Base-by-base conservation (phyloP, 2,113 vertebrate genomes). In the Lepisosteus osseus region DNA sequence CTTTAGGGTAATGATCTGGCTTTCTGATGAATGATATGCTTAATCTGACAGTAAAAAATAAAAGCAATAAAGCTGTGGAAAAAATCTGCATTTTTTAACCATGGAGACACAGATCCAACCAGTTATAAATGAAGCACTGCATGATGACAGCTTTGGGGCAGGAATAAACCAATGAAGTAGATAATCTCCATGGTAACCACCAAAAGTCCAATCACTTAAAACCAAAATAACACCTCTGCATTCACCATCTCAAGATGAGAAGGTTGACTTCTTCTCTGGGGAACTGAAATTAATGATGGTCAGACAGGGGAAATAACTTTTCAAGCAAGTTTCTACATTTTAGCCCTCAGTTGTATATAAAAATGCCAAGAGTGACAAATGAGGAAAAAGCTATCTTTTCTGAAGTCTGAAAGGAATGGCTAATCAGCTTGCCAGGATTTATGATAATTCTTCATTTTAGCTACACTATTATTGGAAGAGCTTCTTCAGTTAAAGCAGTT, bases 101-200 rank as follows among this genome's bases (percentile, higher is more conserved):
- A 91, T 85, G 87, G 90, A 79, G 86, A 86, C 87, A 61, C 29
- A 65, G 14, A 13, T 42, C 54, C 44, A 84, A 29, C 90, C 80
- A 73, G 76, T 92, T 92, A 92, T 94, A 95, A 96, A 97, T 95
- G 94, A 94, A 94, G 90, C 89, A 89, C 85, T 83, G 84, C 13
- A 81, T 56, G 89, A 84, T 92, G 92, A 94, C 93, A 94, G 92
- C 85, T 89, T 90, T 79, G 75, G 86, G 86, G 86, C 77, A 77
- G 90, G 86, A 89, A 87, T 89, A 87, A 92, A 88, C 92, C 89
- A 83, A 79, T 86, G 88, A 84, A 79, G 84, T 75, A 96, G 93
- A 97, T 97, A 93, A 95, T 96, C 92, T 82, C 95, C 90, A 95
- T 95, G 89, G 95, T 88, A 91, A 97, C 94, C 80, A 81, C 82